These are phyloP conservation scores for Eulemur rubriventer DNA, from an alignment of 2,797 vertebrate species.

Conservation along the genomic window DNA sequence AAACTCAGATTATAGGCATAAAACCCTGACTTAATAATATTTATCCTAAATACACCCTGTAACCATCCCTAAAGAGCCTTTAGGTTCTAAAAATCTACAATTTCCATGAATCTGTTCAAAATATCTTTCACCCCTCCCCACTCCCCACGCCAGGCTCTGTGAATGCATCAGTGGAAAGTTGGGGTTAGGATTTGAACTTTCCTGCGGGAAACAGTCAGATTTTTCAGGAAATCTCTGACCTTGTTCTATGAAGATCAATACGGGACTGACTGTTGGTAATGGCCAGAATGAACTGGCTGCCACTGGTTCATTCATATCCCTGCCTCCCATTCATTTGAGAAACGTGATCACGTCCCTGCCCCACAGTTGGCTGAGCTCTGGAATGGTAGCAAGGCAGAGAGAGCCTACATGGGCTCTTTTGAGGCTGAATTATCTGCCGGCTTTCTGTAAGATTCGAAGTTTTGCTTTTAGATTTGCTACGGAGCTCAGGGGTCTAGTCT, in stretches of 20 bases:
- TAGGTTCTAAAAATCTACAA: slow-evolving; percentile 60
- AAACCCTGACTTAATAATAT: slow-evolving; percentile 61
- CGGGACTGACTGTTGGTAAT: accelerated
- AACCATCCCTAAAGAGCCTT: slow-evolving; percentile 2
- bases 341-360: slow-evolving; percentile 46
- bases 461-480: slow-evolving; percentile 34
- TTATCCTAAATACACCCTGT: slow-evolving; percentile 59
- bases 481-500: neutral
- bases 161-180: neutral
- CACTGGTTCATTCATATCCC: neutral
- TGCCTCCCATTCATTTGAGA: neutral
- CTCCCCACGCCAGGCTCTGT: neutral
- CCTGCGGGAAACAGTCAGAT: neutral
- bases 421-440: slow-evolving; percentile 4
- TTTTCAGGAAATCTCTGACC: neutral
- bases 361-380: slow-evolving; percentile 41
- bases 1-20: slow-evolving; percentile 71
- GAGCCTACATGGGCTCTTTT: neutral
- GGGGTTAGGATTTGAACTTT: neutral
- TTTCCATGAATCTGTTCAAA: slow-evolving; percentile 51
- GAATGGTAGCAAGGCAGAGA: slow-evolving; percentile 11
- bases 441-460: neutral
- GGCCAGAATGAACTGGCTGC: neutral
- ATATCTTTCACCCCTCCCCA: neutral
- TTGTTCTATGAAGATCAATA: neutral